phyloP scores from a whole-genome alignment of 64 coral and sea anemone species.

The Dendronephthya gigantea region DNA sequence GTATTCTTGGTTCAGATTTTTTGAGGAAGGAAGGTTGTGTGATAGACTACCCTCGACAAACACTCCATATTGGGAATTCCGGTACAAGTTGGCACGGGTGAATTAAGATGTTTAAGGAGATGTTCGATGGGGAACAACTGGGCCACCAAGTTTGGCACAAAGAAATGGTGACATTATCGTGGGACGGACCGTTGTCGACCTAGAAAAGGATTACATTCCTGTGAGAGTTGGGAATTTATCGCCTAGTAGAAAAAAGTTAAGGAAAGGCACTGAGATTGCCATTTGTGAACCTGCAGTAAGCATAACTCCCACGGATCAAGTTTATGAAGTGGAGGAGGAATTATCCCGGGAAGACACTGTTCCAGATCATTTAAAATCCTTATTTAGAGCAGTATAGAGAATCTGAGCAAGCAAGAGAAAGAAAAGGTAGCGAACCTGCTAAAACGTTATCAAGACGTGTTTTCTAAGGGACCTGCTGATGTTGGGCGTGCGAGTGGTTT shows the following conservation, averaged over 20 bases:
- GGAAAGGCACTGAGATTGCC: neutral
- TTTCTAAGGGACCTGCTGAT: too few relatives aligned
- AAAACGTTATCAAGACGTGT: neutral
- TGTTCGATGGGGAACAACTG: constrained; percentile 21
- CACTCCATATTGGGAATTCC: constrained; percentile 11
- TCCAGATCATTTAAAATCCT: neutral
- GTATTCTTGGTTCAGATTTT: constrained; percentile 30
- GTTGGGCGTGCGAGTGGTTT: too few relatives aligned
- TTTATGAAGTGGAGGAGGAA: neutral
- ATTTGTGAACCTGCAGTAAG: neutral
- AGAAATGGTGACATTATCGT: neutral
- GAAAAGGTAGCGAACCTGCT: neutral
- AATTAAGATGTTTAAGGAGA: constrained; percentile 27
- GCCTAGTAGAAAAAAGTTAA: neutral
- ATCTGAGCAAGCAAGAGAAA: neutral
- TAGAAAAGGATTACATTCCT: constrained; percentile 3
- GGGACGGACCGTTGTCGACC: constrained; percentile 25
- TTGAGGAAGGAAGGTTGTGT: constrained; percentile 31
- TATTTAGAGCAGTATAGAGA: neutral
- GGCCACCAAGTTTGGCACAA: constrained; percentile 8
- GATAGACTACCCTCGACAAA: constrained; percentile 31
- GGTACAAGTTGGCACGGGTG: neutral
- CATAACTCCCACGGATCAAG: neutral
- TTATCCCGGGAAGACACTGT: neutral
- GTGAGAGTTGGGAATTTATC: neutral